Percentiles rank a stretch among this genome's conserved stretches.
These are phyloP conservation scores for Synchiropus splendidus DNA, from an alignment of 2,113 vertebrate genomes.

Conservation along the genomic window DNA sequence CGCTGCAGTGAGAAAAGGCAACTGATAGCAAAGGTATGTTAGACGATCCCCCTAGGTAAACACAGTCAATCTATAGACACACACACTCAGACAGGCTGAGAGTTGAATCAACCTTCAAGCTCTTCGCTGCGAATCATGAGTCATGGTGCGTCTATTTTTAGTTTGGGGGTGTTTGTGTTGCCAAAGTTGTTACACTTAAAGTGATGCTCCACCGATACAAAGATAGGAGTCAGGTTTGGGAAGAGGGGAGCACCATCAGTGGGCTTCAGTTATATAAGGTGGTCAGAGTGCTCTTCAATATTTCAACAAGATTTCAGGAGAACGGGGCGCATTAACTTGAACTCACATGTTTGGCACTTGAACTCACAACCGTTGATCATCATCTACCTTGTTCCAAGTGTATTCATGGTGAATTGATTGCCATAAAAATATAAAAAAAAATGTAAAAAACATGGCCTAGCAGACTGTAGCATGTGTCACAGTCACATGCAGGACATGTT, in stretches of 20 bases:
- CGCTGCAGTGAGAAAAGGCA: conserved; percentile 45
- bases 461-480: too few relatives aligned
- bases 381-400: too few relatives aligned
- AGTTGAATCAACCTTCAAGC: conserved; percentile 36
- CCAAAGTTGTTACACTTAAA: conserved; percentile 46
- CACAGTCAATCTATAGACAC: conserved; percentile 12
- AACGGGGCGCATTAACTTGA: too few relatives aligned
- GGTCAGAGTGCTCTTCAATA: conserved; percentile 1
- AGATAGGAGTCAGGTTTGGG: conserved; percentile 1
- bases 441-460: too few relatives aligned
- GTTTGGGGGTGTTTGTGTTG: conserved; percentile 43
- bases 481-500: too few relatives aligned
- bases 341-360: too few relatives aligned
- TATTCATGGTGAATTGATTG: too few relatives aligned
- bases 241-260: not conserved
- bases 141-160: conserved; percentile 61
- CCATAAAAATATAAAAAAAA: too few relatives aligned
- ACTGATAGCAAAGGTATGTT: conserved; percentile 33
- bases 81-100: conserved; percentile 10
- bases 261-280: conserved; percentile 19
- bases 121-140: conserved; percentile 62
- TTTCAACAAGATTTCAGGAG: conserved; percentile 2
- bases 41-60: conserved; percentile 20
- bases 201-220: conserved; percentile 32
- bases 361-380: conserved; percentile 3